These are phyloP conservation scores for Paedocypris micromegethes DNA, from an alignment of 2,797 vertebrate genomes.

Conservation along the genomic window DNA sequence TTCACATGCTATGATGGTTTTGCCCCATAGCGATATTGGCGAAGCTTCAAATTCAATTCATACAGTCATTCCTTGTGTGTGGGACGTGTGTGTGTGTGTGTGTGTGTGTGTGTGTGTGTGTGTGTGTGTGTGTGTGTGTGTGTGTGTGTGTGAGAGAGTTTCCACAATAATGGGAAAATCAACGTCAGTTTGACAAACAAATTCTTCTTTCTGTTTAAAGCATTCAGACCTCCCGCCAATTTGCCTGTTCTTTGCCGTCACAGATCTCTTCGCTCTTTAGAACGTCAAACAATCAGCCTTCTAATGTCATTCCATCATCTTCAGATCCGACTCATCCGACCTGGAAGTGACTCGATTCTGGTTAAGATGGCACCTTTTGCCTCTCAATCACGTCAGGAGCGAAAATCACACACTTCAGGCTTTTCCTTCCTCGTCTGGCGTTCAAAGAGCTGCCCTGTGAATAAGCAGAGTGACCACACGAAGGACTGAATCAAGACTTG, in stretches of 20 bases:
- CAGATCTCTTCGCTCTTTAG: background rate
- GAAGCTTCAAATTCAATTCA: conserved; percentile 49
- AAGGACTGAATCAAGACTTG: no score
- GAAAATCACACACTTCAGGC: background rate
- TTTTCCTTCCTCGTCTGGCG: background rate
- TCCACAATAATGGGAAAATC: conserved; percentile 17
- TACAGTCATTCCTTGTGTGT: conserved; percentile 42
- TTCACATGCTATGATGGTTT: conserved; percentile 43
- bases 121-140: no score
- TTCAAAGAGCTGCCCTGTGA: conserved; percentile 11
- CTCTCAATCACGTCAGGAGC: background rate
- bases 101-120: no score
- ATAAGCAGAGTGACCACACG: conserved; percentile 3
- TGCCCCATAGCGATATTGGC: conserved; percentile 47
- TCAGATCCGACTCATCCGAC: conserved; percentile 16
- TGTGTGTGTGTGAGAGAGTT: no score
- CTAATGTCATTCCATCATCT: conserved; percentile 14
- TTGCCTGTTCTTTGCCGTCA: conserved; percentile 46
- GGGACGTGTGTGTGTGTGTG: background rate
- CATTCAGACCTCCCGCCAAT: conserved; percentile 56
- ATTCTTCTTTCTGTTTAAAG: conserved; percentile 53
- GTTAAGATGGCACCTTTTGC: background rate
- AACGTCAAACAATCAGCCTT: conserved; percentile 1
- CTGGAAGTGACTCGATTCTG: conserved; percentile 4
- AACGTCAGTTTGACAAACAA: conserved; percentile 37